phyloP scores from a whole-genome alignment of 2,113 vertebrate species.

The cat (Felis catus) region DNA sequence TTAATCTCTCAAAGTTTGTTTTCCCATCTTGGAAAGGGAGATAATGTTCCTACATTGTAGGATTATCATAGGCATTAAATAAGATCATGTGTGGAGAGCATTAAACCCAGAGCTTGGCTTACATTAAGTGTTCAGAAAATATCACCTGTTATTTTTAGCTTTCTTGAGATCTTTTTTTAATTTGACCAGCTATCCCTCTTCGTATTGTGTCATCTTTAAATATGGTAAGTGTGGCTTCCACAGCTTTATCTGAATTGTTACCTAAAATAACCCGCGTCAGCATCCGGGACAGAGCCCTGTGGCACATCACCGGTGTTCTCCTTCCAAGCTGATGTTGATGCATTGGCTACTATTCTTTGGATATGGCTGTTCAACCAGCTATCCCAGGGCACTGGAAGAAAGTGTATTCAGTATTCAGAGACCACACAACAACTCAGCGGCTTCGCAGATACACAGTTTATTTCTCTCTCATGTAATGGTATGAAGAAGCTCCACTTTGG shows the following conservation, averaged over 20 bases:
- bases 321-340: background rate
- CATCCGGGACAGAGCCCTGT: background rate
- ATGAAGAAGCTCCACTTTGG: background rate
- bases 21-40: background rate
- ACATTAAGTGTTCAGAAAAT: constrained; percentile 28
- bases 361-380: background rate
- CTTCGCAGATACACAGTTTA: background rate
- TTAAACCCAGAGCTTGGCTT: constrained; percentile 2
- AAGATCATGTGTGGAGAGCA: background rate
- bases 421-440: background rate
- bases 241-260: background rate
- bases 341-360: background rate
- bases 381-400: background rate
- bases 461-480: background rate
- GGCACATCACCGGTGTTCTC: background rate
- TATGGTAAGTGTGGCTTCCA: background rate
- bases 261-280: background rate
- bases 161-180: background rate
- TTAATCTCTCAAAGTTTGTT: background rate
- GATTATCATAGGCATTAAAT: background rate
- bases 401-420: background rate
- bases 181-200: constrained; percentile 17
- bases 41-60: background rate
- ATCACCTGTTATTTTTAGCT: constrained; percentile 35
- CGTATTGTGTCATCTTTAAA: background rate